A percentile compares a stretch with the other conserved stretches of the same genome.
Conservation (phyloP, 2,888 invertebrate genomes). For the Abscondita cerata region DNA sequence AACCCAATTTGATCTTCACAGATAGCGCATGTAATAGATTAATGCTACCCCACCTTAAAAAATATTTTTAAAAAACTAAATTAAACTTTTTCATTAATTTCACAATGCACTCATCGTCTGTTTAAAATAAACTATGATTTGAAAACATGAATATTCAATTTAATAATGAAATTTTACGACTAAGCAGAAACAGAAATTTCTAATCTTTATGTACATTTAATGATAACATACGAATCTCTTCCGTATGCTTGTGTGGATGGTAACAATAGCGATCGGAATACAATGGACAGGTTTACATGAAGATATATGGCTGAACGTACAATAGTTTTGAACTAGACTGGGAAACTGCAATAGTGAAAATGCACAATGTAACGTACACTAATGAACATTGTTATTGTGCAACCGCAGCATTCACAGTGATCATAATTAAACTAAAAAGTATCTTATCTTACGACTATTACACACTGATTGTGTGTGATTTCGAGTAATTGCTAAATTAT, state of each 20-base stretch:
- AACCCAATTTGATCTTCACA: conserved; percentile 17
- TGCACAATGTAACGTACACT: conserved; percentile 36
- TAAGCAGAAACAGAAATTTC: no score
- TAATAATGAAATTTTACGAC: no score
- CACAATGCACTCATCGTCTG: no score
- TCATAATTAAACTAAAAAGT: no score
- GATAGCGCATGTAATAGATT: neutral
- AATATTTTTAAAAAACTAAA: no score
- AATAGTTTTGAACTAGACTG: conserved; percentile 39
- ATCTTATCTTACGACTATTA: no score
- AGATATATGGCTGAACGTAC: conserved; percentile 43
- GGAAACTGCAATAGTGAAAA: conserved; percentile 41
- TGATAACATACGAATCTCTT: neutral
- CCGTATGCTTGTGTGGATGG: conserved; percentile 14
- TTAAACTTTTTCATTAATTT: no score
- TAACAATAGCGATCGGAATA: conserved; percentile 45
- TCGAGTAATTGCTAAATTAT: no score
- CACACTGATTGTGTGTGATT: no score
- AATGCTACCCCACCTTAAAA: no score
- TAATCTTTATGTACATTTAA: neutral
- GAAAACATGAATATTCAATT: no score
- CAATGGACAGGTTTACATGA: conserved; percentile 44
- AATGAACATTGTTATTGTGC: conserved; percentile 39
- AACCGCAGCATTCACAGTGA: conserved; percentile 15
- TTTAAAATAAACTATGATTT: no score